These are phyloP conservation scores for Machimus atricapillus DNA, from an alignment of 2,888 invertebrate genomes.

Conservation along the genomic window DNA sequence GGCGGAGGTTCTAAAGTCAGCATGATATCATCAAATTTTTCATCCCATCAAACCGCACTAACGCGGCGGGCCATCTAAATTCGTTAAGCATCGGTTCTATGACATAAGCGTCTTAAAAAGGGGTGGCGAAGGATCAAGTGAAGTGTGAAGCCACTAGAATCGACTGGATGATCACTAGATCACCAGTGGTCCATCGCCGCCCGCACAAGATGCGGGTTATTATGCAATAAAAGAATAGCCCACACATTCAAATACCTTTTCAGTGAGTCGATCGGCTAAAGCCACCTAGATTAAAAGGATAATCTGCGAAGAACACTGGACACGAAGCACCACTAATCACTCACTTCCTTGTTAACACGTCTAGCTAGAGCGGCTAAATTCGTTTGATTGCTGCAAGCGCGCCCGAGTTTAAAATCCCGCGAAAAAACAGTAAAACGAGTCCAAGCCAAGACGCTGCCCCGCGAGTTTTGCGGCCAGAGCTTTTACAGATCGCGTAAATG, in stretches of 20 bases:
- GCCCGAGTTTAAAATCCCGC: conserved; percentile 2
- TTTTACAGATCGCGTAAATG: background rate
- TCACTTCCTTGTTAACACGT: conserved; percentile 21
- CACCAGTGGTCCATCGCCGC: background rate
- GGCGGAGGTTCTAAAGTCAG: background rate
- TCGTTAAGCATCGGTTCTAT: background rate
- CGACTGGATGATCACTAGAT: background rate
- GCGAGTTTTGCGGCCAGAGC: background rate
- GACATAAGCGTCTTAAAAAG: background rate
- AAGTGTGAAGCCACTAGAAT: background rate
- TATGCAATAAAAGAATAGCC: background rate
- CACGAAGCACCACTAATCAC: background rate
- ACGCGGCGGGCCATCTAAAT: background rate
- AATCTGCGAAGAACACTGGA: background rate
- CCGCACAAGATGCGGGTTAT: background rate
- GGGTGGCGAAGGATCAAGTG: background rate
- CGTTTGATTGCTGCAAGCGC: conserved; percentile 19
- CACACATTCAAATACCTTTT: background rate
- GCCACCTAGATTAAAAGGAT: background rate
- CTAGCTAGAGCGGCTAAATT: conserved; percentile 18
- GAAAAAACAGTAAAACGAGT: background rate
- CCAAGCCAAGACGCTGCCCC: background rate
- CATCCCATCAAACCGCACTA: background rate
- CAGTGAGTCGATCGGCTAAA: background rate
- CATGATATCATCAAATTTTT: background rate